These are phyloP conservation scores for Cheilosia soror DNA, from an alignment of 2,888 invertebrate species.

Conservation along the genomic window DNA sequence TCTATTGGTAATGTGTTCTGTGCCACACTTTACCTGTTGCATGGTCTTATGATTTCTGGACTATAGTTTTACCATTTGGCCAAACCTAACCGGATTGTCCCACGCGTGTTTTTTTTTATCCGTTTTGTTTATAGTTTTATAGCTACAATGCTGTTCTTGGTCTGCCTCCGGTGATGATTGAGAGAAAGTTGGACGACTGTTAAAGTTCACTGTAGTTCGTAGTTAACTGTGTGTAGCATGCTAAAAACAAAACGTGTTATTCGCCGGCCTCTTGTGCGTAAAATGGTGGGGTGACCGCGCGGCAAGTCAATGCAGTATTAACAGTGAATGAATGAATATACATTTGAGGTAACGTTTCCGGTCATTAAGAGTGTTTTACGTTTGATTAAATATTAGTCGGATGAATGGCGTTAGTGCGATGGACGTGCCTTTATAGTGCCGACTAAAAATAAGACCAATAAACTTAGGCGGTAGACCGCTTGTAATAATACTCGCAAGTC, in stretches of 20 bases:
- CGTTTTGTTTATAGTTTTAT: conserved; percentile 21
- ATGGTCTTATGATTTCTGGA: conserved; percentile 52
- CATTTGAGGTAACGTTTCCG: conserved; percentile 53
- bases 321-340: conserved; percentile 38
- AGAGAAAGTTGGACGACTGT: conserved; percentile 68
- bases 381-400: conserved; percentile 49
- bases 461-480: no score
- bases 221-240: conserved; percentile 22
- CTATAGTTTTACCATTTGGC: conserved; percentile 30
- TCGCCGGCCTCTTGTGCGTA: conserved; percentile 48
- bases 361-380: conserved; percentile 52
- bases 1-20: conserved; percentile 36
- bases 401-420: conserved; percentile 28
- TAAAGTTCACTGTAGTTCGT: conserved; percentile 57
- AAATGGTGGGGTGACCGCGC: background rate
- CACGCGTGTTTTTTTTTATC: conserved; percentile 53
- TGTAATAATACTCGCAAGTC: no score
- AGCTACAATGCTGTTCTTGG: conserved; percentile 23
- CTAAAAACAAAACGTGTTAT: conserved; percentile 41
- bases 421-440: no score
- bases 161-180: conserved; percentile 25
- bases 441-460: no score
- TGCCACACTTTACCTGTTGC: conserved; percentile 65
- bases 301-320: conserved; percentile 5
- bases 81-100: conserved; percentile 63